phyloP scores from a whole-genome alignment of 2,888 invertebrate genomes.

The Amiota minor region DNA sequence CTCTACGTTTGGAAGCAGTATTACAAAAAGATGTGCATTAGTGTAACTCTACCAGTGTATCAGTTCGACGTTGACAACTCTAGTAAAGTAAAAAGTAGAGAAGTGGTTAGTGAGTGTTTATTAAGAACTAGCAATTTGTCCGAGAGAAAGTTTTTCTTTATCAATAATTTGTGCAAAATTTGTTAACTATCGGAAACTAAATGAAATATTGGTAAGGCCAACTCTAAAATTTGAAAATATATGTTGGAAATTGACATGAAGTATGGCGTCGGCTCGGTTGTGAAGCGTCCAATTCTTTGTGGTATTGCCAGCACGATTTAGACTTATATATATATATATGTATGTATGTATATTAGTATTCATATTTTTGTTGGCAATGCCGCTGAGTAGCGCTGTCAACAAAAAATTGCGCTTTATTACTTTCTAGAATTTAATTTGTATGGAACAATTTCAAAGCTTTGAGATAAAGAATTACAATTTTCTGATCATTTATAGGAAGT shows the following conservation, averaged over 20 bases:
- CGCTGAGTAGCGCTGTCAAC: background rate
- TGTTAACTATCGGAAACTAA: background rate
- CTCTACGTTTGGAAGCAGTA: too few species aligned
- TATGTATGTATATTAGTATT: background rate
- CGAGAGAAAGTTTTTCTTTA: background rate
- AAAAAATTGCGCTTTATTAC: background rate
- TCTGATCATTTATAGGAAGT: background rate
- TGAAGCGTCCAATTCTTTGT: slow-evolving; percentile 2
- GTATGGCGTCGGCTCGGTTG: background rate
- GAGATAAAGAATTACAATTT: background rate
- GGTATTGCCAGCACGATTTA: background rate
- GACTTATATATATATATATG: too few species aligned
- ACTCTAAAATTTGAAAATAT: background rate
- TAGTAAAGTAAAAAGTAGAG: too few species aligned
- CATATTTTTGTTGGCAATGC: background rate
- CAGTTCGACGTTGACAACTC: too few species aligned
- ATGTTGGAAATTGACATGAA: background rate
- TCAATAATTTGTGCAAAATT: background rate
- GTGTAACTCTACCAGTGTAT: too few species aligned
- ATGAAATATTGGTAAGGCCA: slow-evolving; percentile 6
- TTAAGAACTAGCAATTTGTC: too few species aligned
- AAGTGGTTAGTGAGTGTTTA: too few species aligned
- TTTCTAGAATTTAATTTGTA: too few species aligned
- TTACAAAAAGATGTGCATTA: too few species aligned
- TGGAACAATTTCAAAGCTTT: too few species aligned